Base-by-base conservation (phyloP, 2,797 vertebrate species). In the Sebastes nivosus region DNA sequence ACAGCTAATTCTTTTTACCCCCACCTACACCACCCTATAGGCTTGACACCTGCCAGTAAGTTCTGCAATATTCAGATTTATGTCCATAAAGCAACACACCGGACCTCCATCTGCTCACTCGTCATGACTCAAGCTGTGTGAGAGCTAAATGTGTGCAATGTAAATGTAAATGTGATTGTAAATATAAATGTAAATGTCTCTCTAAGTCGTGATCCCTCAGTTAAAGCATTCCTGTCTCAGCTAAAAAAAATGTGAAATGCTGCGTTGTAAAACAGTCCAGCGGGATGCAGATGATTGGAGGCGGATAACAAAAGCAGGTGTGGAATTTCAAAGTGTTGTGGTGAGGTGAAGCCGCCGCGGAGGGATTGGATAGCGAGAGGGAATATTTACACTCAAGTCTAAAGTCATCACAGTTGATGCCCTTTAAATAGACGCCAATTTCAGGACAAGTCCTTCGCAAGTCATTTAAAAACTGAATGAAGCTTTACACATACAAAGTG, bases 211-310 rank as follows among this genome's bases (percentile, higher is more conserved):
- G 24, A 58, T 54, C 65, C 36, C 63, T 61, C 29, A 16, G 54
- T 59, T n/a, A 52, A 32, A 22, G 18, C 0, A 1, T 1, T 27
- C 3, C 5, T 22, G 46, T 30, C 58, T 63, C 13, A n/a, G 18
- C 67, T 42, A 38, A 38, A 38, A 32, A 65, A 61, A 64, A 65
- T 18, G 66, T 8, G 6, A 60, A 77, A 64, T 7, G 8, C 67
- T 55, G 68, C n/a, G n/a, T 25, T 66, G 29, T 72, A 16, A 57
- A 72, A n/a, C 64, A 73, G 32, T 46, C 57, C 42, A 30, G 77
- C 7, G 5, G 70, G 42, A 67, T 25, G 77, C 64, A 61, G 42
- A 73, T 18, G 55, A 61, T 34, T 0, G 36, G 20, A 65, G 67
- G 76, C 59, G 22, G 24, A 70, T 13, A 42, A 64, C 67, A 77